Conservation (phyloP, 2,888 invertebrate species). For the Salpingus planirostris region DNA sequence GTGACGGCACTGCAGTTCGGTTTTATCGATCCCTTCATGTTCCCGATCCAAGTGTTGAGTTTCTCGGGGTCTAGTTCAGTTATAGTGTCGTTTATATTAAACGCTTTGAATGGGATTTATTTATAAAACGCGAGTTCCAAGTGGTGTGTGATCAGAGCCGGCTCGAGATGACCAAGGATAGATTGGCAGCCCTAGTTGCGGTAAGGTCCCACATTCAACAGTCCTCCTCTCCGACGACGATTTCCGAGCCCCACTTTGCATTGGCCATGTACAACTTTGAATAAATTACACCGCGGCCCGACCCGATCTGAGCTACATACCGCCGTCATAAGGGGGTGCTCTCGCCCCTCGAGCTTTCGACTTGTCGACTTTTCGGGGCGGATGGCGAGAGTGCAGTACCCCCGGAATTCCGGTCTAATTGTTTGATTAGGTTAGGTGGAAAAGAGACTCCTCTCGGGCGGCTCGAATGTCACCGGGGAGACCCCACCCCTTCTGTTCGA, state of each 20-base stretch:
- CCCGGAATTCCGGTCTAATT: not conserved
- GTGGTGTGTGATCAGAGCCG: slow-evolving; percentile 55
- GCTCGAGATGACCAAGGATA: slow-evolving; percentile 87
- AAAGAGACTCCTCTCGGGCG: slow-evolving; percentile 14
- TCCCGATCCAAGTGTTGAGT: slow-evolving; percentile 37
- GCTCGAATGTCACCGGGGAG: slow-evolving; percentile 21
- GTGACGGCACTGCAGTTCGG: slow-evolving; percentile 55
- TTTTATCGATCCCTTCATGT: slow-evolving; percentile 74
- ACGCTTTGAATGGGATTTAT: slow-evolving; percentile 71
- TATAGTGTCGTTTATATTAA: slow-evolving; percentile 56
- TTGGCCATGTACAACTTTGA: too few species aligned
- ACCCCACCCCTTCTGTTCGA: slow-evolving; percentile 30
- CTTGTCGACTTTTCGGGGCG: too few species aligned
- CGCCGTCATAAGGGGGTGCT: too few species aligned
- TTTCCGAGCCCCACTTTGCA: too few species aligned
- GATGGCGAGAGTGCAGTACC: not conserved
- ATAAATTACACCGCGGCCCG: too few species aligned
- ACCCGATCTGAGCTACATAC: too few species aligned
- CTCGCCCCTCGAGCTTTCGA: too few species aligned
- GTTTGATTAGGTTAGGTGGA: slow-evolving; percentile 31
- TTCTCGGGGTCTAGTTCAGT: slow-evolving; percentile 64
- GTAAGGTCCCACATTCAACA: slow-evolving; percentile 40
- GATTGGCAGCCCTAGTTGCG: slow-evolving; percentile 93
- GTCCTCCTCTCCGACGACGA: too few species aligned
- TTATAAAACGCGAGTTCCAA: slow-evolving; percentile 57